Conservation (phyloP, 2,113 vertebrate genomes). For the Menidia beryllina region DNA sequence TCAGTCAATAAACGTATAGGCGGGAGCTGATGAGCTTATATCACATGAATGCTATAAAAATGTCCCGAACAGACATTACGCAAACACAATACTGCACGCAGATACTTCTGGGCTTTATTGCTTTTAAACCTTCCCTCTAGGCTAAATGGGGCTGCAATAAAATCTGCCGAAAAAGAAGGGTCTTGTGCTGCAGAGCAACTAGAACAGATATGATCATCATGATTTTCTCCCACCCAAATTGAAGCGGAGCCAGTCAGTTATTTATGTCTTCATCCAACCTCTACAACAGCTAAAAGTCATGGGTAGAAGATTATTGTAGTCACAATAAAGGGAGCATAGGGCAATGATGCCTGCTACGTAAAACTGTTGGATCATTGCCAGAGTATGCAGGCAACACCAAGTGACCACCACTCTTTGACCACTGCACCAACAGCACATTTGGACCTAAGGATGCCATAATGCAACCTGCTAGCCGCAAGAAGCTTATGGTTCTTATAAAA, state of each 20-base stretch:
- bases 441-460: slow-evolving; percentile 1
- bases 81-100: slow-evolving; percentile 10
- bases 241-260: background rate
- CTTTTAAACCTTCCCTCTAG: slow-evolving; percentile 19
- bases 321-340: slow-evolving; percentile 28
- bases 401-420: slow-evolving; percentile 40
- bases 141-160: background rate
- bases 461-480: background rate
- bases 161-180: slow-evolving; percentile 20
- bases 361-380: slow-evolving; percentile 37
- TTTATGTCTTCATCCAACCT: background rate
- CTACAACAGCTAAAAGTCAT: slow-evolving; percentile 27
- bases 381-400: slow-evolving; percentile 36
- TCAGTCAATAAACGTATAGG: slow-evolving; percentile 3
- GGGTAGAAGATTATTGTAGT: slow-evolving; percentile 32
- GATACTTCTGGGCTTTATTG: slow-evolving; percentile 19
- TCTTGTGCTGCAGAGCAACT: slow-evolving; percentile 5
- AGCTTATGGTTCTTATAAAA: slow-evolving; percentile 6
- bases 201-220: slow-evolving; percentile 7
- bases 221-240: background rate
- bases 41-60: slow-evolving; percentile 30
- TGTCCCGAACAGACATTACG: slow-evolving; percentile 6
- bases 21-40: slow-evolving; percentile 3
- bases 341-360: slow-evolving; percentile 28
- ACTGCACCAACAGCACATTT: slow-evolving; percentile 26